Evolutionary conservation across 2,797 vertebrate genomes (phyloP), one percentile per base, ranked within the genome.

Genomic region (Lepidocolaptes lacrymiger): DNA sequence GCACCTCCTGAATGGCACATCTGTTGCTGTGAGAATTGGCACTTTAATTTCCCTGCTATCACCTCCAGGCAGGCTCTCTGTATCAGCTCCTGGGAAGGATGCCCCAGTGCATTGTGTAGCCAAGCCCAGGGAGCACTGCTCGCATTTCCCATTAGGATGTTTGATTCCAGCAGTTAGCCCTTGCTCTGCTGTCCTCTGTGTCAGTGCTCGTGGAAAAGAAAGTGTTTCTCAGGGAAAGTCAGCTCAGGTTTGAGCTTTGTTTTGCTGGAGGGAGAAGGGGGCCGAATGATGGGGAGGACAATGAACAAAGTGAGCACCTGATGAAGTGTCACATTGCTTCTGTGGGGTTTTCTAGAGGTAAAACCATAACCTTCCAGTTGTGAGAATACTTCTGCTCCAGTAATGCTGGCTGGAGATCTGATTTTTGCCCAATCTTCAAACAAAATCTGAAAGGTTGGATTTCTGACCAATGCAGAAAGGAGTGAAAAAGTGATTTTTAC

Each of bases 401-500:
- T 11, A 28, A 7, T 34, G 10, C 23, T 67, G 63, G 56, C 58
- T 81, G 81, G 39, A 75, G 44, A 39, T 48, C 56, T 10, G 41
- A 1, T 30, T 85, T 85, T 68, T 81, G 11, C 17, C 39, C 26
- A 5, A 0, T 44, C 26, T 39, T 62, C 34, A 43, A 23, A 28
- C 43, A 58, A 26, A 75, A 32, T 6, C 12, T 14, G n/a, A 6
- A 51, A 34, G 22, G 7, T 43, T 78, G 15, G 17, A 17, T 81
- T 64, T 28, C 18, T 52, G 69, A 43, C 7, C 19, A 10, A 36
- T 73, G 63, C 55, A 66, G 48, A 44, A 71, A 9, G 18, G 17
- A 20, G 19, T 41, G 36, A 8, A 43, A 19, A 36, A 51, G 46
- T 0, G 0, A 0, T 66, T 41, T 18, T 39, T 12, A 14, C 0